Evolutionary conservation across 1,140 invertebrate species (phyloP).

Genomic region (Bradysia coprophila): DNA sequence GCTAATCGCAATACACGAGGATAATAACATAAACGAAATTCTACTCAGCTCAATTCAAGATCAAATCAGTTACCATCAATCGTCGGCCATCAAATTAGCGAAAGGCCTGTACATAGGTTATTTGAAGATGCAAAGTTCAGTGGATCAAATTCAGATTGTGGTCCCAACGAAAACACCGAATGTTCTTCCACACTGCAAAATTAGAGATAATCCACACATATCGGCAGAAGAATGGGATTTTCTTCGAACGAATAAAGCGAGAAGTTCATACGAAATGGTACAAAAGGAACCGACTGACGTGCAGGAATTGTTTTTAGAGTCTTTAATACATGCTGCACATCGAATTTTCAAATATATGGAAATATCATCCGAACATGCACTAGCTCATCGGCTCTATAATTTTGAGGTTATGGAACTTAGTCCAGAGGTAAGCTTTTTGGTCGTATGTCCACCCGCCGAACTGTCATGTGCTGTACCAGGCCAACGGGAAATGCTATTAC

Average conservation of each 20-base stretch:
- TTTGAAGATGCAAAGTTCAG: slow-evolving; percentile 85
- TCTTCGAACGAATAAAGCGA: slow-evolving; percentile 34
- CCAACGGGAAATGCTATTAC: slow-evolving; percentile 60
- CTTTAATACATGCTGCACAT: slow-evolving; percentile 46
- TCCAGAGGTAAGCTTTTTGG: slow-evolving; percentile 69
- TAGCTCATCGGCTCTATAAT: slow-evolving; percentile 66
- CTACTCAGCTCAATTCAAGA: slow-evolving; percentile 72
- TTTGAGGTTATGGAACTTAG: slow-evolving; percentile 82
- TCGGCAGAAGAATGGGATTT: slow-evolving; percentile 88
- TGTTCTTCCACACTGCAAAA: slow-evolving; percentile 78
- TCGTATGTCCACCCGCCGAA: slow-evolving; percentile 77
- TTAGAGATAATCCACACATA: slow-evolving; percentile 87
- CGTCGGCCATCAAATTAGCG: slow-evolving; percentile 54
- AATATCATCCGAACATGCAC: slow-evolving; percentile 42
- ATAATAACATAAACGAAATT: slow-evolving; percentile 60
- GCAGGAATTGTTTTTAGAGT: slow-evolving; percentile 58
- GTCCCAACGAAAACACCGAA: slow-evolving; percentile 82
- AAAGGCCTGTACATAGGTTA: slow-evolving; percentile 88
- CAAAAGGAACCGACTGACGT: slow-evolving; percentile 41
- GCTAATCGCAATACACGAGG: slow-evolving; percentile 32
- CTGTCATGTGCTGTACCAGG: slow-evolving; percentile 79
- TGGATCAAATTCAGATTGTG: slow-evolving; percentile 85
- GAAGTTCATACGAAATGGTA: slow-evolving; percentile 25
- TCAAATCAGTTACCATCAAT: slow-evolving; percentile 80
- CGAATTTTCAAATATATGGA: slow-evolving; percentile 65